Conservation (phyloP, 2,797 vertebrate genomes). For the Rhinichthys osculus region DNA sequence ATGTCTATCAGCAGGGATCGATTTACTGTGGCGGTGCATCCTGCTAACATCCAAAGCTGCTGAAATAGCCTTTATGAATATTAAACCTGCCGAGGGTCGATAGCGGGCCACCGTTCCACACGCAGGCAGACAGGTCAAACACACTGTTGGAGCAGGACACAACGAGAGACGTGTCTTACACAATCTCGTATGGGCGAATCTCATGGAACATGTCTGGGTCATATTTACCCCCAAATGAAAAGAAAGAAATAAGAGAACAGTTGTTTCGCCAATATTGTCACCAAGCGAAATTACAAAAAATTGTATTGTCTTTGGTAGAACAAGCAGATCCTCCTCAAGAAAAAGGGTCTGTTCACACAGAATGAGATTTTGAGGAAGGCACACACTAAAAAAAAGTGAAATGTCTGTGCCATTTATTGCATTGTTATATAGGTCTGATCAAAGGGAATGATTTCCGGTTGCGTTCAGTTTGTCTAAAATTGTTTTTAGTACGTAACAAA, state of each 20-base stretch:
- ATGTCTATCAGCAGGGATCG: constrained; percentile 96
- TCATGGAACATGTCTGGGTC: neutral
- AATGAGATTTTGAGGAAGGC: neutral
- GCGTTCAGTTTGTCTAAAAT: neutral
- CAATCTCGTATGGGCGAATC: neutral
- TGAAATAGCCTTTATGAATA: constrained; percentile 97
- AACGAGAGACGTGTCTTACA: neutral
- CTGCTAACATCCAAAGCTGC: constrained; percentile 85
- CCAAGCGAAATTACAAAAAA: neutral
- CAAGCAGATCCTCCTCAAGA: neutral
- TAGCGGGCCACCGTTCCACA: constrained; percentile 69
- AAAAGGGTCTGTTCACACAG: neutral
- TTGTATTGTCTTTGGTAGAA: no score
- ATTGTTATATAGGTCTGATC: neutral
- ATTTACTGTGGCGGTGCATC: constrained; percentile 83
- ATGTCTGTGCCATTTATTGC: neutral
- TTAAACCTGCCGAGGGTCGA: constrained; percentile 85
- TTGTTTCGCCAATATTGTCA: no score
- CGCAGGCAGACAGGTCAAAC: constrained; percentile 36
- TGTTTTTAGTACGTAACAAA: neutral
- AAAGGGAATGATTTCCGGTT: neutral
- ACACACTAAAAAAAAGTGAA: neutral
- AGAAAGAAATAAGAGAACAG: neutral
- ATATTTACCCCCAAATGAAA: neutral
- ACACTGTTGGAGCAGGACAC: constrained; percentile 40